phyloP scores from a whole-genome alignment of 2,113 vertebrate species.

The Erythrocercus mccallii region DNA sequence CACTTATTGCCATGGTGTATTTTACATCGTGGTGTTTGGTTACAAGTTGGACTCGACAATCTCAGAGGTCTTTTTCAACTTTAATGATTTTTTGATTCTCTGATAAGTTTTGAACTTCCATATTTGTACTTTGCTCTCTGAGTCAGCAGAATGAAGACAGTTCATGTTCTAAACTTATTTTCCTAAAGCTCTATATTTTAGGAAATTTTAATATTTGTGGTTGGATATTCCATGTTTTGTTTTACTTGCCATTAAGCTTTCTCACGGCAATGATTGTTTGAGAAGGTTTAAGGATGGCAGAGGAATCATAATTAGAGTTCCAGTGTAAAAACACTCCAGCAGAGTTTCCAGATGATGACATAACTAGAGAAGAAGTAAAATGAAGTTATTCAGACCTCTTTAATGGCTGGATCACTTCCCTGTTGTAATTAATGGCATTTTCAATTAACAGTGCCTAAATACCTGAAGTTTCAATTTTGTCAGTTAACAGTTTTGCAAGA shows the following conservation, averaged over 20 bases:
- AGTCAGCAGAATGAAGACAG: background rate
- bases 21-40: background rate
- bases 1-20: too few species aligned
- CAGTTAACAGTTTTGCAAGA: background rate
- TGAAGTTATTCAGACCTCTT: background rate
- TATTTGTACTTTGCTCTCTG: background rate
- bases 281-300: background rate
- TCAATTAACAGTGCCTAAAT: background rate
- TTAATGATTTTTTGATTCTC: background rate
- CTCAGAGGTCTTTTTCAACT: background rate
- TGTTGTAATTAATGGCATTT: background rate
- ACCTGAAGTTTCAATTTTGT: background rate
- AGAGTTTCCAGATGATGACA: background rate
- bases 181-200: background rate
- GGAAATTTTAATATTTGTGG: background rate
- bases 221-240: background rate
- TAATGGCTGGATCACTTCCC: background rate
- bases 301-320: background rate
- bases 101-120: background rate
- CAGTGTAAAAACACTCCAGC: background rate
- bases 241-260: background rate
- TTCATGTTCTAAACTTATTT: background rate
- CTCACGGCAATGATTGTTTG: background rate
- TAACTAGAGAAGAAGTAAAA: background rate
- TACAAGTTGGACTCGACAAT: background rate